Conservation (phyloP, 2,888 invertebrate genomes). For the Anthophora plumipes region DNA sequence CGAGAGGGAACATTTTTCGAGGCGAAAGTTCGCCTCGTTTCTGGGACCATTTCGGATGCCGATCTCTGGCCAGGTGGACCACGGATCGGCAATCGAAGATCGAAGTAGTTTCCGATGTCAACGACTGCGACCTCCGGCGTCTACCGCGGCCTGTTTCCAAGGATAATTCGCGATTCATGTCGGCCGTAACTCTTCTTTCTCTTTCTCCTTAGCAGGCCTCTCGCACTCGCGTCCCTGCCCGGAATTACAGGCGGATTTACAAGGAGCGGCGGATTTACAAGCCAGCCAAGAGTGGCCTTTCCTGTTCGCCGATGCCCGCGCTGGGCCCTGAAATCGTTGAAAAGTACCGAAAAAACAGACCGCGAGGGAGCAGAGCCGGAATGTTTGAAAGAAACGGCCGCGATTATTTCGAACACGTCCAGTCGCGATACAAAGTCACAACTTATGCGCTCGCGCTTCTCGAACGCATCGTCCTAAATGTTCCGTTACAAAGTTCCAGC, state of each 20-base stretch:
- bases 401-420: slow-evolving; percentile 66
- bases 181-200: slow-evolving; percentile 80
- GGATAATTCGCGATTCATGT: slow-evolving; percentile 83
- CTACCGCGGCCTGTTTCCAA: slow-evolving; percentile 75
- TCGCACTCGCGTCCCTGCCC: slow-evolving; percentile 74
- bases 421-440: slow-evolving; percentile 51
- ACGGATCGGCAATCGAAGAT: slow-evolving; percentile 73
- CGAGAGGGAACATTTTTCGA: slow-evolving; percentile 22
- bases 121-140: slow-evolving; percentile 76
- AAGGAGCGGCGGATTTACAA: slow-evolving; percentile 81
- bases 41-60: slow-evolving; percentile 54
- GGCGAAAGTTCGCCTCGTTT: slow-evolving; percentile 30
- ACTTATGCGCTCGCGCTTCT: slow-evolving; percentile 18
- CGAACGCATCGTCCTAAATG: slow-evolving; percentile 4
- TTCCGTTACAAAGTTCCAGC: background rate
- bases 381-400: slow-evolving; percentile 63
- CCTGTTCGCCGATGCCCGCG: slow-evolving; percentile 78
- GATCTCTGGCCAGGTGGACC: slow-evolving; percentile 62
- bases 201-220: slow-evolving; percentile 70
- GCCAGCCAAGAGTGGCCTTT: slow-evolving; percentile 83
- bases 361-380: slow-evolving; percentile 57
- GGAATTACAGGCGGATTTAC: slow-evolving; percentile 83
- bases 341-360: slow-evolving; percentile 75
- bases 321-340: slow-evolving; percentile 73
- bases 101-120: slow-evolving; percentile 84